phyloP scores from a whole-genome alignment of 2,797 vertebrate genomes.

The Poecilia gillii region DNA sequence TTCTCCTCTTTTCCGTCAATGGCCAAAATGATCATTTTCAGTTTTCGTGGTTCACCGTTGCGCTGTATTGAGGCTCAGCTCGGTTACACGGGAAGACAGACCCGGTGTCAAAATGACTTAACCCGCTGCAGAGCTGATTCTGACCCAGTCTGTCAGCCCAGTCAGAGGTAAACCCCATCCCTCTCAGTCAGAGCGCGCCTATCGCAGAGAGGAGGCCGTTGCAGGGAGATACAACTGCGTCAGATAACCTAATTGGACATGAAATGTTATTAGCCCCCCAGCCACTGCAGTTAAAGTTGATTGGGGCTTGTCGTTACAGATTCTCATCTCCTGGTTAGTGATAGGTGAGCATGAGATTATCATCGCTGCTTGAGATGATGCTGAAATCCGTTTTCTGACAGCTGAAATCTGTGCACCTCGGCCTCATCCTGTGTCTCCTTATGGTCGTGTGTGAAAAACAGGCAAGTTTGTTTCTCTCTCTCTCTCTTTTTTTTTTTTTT shows the following conservation, averaged over 20 bases:
- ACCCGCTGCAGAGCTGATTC: slow-evolving; percentile 62
- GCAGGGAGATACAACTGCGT: slow-evolving; percentile 52
- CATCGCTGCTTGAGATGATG: slow-evolving; percentile 42
- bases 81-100: slow-evolving; percentile 53
- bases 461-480: neutral
- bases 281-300: slow-evolving; percentile 72
- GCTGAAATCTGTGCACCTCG: slow-evolving; percentile 46
- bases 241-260: slow-evolving; percentile 77
- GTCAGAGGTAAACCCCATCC: slow-evolving; percentile 46
- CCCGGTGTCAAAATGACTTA: slow-evolving; percentile 68
- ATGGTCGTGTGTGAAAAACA: slow-evolving; percentile 29
- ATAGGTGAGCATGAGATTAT: slow-evolving; percentile 57
- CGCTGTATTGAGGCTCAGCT: slow-evolving; percentile 41
- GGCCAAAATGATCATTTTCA: slow-evolving; percentile 63
- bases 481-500: no score
- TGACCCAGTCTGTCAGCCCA: slow-evolving; percentile 67
- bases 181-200: slow-evolving; percentile 36
- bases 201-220: slow-evolving; percentile 51
- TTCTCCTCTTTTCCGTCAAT: slow-evolving; percentile 61
- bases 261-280: slow-evolving; percentile 79
- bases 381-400: slow-evolving; percentile 41
- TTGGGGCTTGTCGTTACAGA: slow-evolving; percentile 75
- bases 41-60: slow-evolving; percentile 42
- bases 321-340: slow-evolving; percentile 67
- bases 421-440: slow-evolving; percentile 35